Percentiles rank a stretch among this genome's conserved stretches.
Conservation (phyloP, 2,113 vertebrate genomes). For the Phocoena phocoena region DNA sequence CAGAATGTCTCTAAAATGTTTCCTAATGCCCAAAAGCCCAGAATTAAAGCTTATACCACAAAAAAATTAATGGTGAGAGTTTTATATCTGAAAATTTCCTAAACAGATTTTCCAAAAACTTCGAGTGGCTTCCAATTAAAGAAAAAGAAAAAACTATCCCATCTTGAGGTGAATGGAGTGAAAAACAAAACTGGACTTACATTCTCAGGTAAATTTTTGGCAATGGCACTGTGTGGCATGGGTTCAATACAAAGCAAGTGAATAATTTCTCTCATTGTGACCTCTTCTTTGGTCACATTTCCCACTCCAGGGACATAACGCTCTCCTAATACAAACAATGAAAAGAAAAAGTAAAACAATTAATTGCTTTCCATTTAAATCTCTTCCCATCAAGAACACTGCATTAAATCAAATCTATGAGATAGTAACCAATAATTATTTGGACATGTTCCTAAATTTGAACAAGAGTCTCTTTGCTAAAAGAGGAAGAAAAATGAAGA, state of each 20-base stretch:
- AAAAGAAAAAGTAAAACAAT: constrained; percentile 35
- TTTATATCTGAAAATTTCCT: background rate
- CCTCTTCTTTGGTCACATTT: constrained; percentile 94
- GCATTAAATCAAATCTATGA: constrained; percentile 29
- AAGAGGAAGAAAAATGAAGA: background rate
- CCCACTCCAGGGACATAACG: constrained; percentile 95
- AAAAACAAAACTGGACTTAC: constrained; percentile 83
- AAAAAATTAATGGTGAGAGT: background rate
- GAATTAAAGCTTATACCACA: constrained; percentile 40
- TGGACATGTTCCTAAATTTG: constrained; percentile 1
- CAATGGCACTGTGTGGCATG: constrained; percentile 97
- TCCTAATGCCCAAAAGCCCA: background rate
- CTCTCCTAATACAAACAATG: constrained; percentile 87
- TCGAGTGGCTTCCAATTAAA: constrained; percentile 16
- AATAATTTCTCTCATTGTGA: constrained; percentile 95
- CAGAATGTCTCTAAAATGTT: background rate
- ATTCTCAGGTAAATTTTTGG: constrained; percentile 95
- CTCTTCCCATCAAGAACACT: background rate
- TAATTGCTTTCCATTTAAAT: constrained; percentile 58
- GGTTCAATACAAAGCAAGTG: constrained; percentile 97
- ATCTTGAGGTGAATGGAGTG: background rate
- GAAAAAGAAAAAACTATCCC: background rate
- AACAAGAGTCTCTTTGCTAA: background rate
- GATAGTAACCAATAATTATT: background rate
- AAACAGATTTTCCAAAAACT: constrained; percentile 43